Evolutionary conservation across 1,140 invertebrate genomes (phyloP).

Genomic region (Bombus waltoni): DNA sequence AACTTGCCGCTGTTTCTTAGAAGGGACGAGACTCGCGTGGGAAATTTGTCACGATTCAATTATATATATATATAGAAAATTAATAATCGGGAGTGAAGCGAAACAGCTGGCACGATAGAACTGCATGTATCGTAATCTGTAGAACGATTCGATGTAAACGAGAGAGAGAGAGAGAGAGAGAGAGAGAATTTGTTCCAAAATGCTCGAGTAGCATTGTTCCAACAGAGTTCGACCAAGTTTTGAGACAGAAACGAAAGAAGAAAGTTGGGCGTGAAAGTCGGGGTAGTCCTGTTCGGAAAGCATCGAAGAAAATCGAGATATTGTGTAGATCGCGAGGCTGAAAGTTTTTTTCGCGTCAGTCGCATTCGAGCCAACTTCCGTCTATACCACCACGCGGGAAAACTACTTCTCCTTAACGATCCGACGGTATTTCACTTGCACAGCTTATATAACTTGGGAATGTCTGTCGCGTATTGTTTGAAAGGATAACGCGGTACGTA

Average conservation of each 20-base stretch:
- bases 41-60: too few relatives aligned
- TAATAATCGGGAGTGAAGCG: too few relatives aligned
- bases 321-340: slow-evolving; percentile 1
- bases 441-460: not conserved
- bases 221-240: slow-evolving; percentile 55
- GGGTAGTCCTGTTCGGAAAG: not conserved
- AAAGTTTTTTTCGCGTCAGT: not conserved
- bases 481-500: not conserved
- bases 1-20: too few relatives aligned
- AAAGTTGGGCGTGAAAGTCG: slow-evolving; percentile 42
- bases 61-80: too few relatives aligned
- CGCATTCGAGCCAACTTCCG: not conserved
- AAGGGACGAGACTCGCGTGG: too few relatives aligned
- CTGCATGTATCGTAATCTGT: rapidly evolving
- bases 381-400: too few relatives aligned
- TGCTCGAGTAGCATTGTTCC: slow-evolving; percentile 42
- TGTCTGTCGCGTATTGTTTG: not conserved
- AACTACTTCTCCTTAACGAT: not conserved
- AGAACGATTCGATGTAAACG: not conserved
- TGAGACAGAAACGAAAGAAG: slow-evolving; percentile 27
- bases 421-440: not conserved
- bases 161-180: too few relatives aligned
- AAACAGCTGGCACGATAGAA: not conserved
- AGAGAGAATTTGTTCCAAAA: slow-evolving; percentile 1
- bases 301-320: slow-evolving; percentile 24